These are phyloP conservation scores for Helleia helle DNA, from an alignment of 2,888 invertebrate species.

Conservation along the genomic window DNA sequence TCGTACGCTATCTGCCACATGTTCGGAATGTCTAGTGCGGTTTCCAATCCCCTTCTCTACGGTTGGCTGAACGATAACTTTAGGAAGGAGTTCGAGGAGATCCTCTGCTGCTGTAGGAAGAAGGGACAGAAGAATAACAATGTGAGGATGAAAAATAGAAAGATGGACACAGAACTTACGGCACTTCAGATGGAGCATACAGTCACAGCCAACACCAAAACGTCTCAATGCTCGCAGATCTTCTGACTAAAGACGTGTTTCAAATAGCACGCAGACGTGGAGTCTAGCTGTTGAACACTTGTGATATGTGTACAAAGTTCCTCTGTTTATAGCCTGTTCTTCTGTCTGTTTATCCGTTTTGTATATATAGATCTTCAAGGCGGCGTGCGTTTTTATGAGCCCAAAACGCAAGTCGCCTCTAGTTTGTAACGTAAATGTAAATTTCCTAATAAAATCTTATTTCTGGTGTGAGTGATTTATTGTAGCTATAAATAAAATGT, in stretches of 20 bases:
- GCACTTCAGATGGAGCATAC: slow-evolving; percentile 61
- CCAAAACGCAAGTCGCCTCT: slow-evolving; percentile 52
- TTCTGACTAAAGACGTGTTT: slow-evolving; percentile 69
- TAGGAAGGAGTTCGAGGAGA: slow-evolving; percentile 89
- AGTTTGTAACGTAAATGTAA: slow-evolving; percentile 11
- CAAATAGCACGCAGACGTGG: slow-evolving; percentile 60
- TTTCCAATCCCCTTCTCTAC: slow-evolving; percentile 92
- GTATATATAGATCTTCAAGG: slow-evolving; percentile 23
- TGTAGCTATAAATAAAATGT: not conserved
- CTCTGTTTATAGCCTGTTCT: slow-evolving; percentile 27
- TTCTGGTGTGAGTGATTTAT: slow-evolving; percentile 16
- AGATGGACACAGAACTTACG: slow-evolving; percentile 59
- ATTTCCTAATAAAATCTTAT: slow-evolving; percentile 39
- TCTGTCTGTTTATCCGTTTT: not conserved
- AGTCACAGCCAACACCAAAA: slow-evolving; percentile 56
- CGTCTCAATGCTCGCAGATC: slow-evolving; percentile 71
- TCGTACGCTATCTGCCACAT: slow-evolving; percentile 74
- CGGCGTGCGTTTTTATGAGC: slow-evolving; percentile 63
- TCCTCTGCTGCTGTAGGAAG: slow-evolving; percentile 74
- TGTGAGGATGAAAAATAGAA: slow-evolving; percentile 49
- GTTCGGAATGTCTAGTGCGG: slow-evolving; percentile 89
- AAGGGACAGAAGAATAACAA: slow-evolving; percentile 45
- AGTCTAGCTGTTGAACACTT: slow-evolving; percentile 49
- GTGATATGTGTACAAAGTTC: slow-evolving; percentile 47
- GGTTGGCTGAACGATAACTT: slow-evolving; percentile 97